Percentiles rank a stretch among this genome's conserved stretches.
Conservation (phyloP, 2,888 invertebrate genomes). For the Osedax fenrisi region DNA sequence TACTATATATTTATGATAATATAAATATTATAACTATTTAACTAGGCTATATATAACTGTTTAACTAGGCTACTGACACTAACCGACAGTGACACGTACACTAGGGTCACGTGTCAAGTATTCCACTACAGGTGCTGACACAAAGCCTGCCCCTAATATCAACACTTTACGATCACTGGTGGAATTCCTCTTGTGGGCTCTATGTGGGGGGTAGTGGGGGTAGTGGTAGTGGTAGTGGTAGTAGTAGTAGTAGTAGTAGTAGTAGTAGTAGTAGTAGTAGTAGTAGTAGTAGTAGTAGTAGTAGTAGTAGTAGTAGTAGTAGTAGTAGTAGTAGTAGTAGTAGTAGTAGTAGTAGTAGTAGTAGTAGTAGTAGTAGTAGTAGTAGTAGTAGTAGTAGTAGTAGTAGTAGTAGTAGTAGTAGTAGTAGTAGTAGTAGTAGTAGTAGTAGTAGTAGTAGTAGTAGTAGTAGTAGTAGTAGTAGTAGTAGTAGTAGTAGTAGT, state of each 20-base stretch:
- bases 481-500: slow-evolving; percentile 8
- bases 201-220: slow-evolving; percentile 73
- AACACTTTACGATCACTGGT: slow-evolving; percentile 57
- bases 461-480: background rate
- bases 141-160: slow-evolving; percentile 86
- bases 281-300: slow-evolving; percentile 2
- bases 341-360: slow-evolving; percentile 22
- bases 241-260: slow-evolving; percentile 2
- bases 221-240: too few species aligned
- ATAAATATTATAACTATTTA: too few species aligned
- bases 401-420: slow-evolving; percentile 13
- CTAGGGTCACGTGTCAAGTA: slow-evolving; percentile 73
- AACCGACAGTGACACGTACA: slow-evolving; percentile 70
- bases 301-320: slow-evolving; percentile 5
- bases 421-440: slow-evolving; percentile 22
- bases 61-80: slow-evolving; percentile 34
- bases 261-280: background rate
- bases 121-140: slow-evolving; percentile 83
- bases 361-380: slow-evolving; percentile 22
- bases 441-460: background rate
- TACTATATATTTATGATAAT: too few species aligned
- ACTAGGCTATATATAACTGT: too few species aligned
- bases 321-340: slow-evolving; percentile 20
- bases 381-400: slow-evolving; percentile 19
- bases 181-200: slow-evolving; percentile 40